These are phyloP conservation scores for Lycorma delicatula DNA, from an alignment of 1,140 invertebrate species.

Conservation along the genomic window DNA sequence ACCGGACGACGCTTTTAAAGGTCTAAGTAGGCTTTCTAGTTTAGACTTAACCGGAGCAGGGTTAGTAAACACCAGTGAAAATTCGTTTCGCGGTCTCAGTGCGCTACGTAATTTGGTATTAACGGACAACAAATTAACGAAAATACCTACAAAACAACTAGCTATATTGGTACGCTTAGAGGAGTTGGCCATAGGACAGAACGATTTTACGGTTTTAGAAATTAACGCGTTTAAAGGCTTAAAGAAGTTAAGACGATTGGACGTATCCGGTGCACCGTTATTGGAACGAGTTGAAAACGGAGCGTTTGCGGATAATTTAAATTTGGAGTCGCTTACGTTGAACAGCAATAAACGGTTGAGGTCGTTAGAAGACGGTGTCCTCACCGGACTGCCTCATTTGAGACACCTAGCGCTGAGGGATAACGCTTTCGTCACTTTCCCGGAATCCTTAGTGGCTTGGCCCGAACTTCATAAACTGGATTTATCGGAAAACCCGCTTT, in stretches of 20 bases:
- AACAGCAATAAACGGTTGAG: constrained; percentile 65
- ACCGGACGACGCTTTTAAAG: constrained; percentile 62
- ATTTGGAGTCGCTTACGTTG: constrained; percentile 66
- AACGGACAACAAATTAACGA: constrained; percentile 62
- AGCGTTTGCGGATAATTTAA: constrained; percentile 67
- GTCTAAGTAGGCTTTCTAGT: constrained; percentile 59
- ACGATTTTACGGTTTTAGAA: constrained; percentile 59
- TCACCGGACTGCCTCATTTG: constrained; percentile 68
- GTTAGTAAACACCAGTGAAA: constrained; percentile 61
- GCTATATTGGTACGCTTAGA: constrained; percentile 61
- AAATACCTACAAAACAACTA: constrained; percentile 66
- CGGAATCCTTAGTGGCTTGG: constrained; percentile 67
- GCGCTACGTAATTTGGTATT: constrained; percentile 65
- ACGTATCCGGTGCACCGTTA: constrained; percentile 63
- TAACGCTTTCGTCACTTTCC: constrained; percentile 63
- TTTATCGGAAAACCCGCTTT: constrained; percentile 70
- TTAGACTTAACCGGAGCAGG: constrained; percentile 72
- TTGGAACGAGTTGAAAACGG: constrained; percentile 61
- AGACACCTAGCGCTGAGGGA: constrained; percentile 64
- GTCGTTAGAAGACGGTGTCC: constrained; percentile 59
- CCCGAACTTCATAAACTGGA: constrained; percentile 65
- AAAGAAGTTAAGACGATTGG: constrained; percentile 60
- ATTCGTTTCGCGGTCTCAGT: constrained; percentile 64
- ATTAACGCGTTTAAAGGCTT: constrained; percentile 66
- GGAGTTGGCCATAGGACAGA: constrained; percentile 71